Percentiles rank a stretch among this genome's conserved stretches.
Conservation (phyloP, 2,888 invertebrate genomes). For the Hirtodrosophila histrioides region DNA sequence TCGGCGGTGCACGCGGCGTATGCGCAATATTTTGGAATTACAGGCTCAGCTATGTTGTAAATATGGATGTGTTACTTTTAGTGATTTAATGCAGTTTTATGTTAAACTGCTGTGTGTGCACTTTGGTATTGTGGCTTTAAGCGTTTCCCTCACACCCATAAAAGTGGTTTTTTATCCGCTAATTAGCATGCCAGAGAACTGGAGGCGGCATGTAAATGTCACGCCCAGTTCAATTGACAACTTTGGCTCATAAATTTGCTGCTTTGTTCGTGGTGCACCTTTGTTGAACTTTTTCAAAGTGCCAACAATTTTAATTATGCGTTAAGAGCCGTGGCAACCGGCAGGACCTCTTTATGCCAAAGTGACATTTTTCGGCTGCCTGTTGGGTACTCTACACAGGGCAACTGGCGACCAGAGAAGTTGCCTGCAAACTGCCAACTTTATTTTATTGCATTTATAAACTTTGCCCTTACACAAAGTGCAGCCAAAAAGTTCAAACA, state of each 20-base stretch:
- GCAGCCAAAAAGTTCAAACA: conserved; percentile 62
- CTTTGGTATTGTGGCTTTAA: not conserved
- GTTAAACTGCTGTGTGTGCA: conserved; percentile 11
- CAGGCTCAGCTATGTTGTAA: conserved; percentile 27
- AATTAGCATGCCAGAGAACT: not conserved
- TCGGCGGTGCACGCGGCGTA: conserved; percentile 33
- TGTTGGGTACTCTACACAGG: conserved; percentile 20
- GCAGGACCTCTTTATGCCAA: conserved; percentile 60
- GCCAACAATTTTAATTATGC: conserved; percentile 64
- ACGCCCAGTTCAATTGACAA: conserved; percentile 35
- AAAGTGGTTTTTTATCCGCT: not conserved
- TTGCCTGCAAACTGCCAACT: conserved; percentile 56
- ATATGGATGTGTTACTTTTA: conserved; percentile 11
- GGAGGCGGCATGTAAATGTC: conserved; percentile 45
- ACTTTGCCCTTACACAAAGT: conserved; percentile 70
- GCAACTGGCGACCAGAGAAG: conserved; percentile 22
- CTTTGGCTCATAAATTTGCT: conserved; percentile 36
- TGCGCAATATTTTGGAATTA: conserved; percentile 44
- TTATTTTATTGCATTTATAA: conserved; percentile 78
- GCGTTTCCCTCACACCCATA: conserved; percentile 25
- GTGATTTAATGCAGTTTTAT: conserved; percentile 22
- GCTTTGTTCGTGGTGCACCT: conserved; percentile 54
- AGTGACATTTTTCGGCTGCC: conserved; percentile 63
- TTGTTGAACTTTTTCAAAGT: conserved; percentile 51
- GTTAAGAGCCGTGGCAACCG: conserved; percentile 17